Base-by-base conservation (phyloP, 2,113 vertebrate species). In the Meleagris gallopavo region DNA sequence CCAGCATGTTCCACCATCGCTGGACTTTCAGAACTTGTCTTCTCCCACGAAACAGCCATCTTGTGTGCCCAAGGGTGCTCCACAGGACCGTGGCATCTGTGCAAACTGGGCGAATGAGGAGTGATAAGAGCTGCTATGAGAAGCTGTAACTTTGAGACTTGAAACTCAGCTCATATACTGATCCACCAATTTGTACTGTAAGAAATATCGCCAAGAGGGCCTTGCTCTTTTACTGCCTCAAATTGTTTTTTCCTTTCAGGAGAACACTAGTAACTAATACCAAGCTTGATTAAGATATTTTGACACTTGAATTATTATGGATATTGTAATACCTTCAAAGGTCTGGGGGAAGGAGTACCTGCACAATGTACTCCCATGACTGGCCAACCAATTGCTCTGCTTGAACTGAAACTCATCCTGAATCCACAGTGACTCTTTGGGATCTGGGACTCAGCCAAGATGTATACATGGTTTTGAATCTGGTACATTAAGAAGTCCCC, bases 351-450 rank as follows among this genome's bases (percentile, higher is more conserved):
- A 55, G 36, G 30, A 86, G 90, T 75, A 84, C 86, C 54, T n/a
- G 10, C 60, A 7, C 43, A 30, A 83, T 72, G 40, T 36, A 52
- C 60, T 88, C 80, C 73, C 62, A 74, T 60, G 64, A 86, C 41
- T 30, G 86, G 57, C 27, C 27, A 30, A 30, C 61, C 43, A 92
- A 21, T 45, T 57, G 34, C 93, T 86, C 76, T 82, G 73, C 86
- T 93, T 75, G 65, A 86, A 52, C 69, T 88, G 65, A 94, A 93
- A 86, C 70, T 62, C 57, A 30, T 86, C 66, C 73, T 81, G 73
- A 75, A 75, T 64, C 65, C 86, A 86, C 46, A 52, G 18, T 2
- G 11, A 70, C 60, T 83, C 65, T 81, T 60, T 27, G 57, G 66
- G 70, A 95, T 65, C 32, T 34, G 43, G 69, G 22, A 60, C 75